Conservation (phyloP, 2,113 vertebrate genomes). For the Sprattus sprattus region DNA sequence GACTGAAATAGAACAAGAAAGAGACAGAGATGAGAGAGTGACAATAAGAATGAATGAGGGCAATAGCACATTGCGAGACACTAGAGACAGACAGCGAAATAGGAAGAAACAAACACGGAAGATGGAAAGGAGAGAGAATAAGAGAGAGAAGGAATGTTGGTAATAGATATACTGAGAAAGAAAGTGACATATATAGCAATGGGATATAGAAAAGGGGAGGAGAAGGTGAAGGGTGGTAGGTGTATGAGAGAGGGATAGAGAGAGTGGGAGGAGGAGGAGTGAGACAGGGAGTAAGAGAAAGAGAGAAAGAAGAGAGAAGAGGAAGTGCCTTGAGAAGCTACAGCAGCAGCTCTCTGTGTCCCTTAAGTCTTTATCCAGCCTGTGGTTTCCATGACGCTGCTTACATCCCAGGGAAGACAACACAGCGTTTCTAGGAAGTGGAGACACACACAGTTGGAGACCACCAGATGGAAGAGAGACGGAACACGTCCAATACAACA, state of each 20-base stretch:
- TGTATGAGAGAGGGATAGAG: background rate
- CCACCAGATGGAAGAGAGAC: conserved; percentile 50
- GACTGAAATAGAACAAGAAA: background rate
- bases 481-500: conserved; percentile 8
- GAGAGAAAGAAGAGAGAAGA: conserved; percentile 22
- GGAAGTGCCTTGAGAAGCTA: background rate
- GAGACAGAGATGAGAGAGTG: no score
- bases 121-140: background rate
- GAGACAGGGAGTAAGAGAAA: conserved; percentile 23
- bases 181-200: background rate
- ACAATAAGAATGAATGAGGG: no score
- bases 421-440: conserved; percentile 5
- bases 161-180: background rate
- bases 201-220: background rate
- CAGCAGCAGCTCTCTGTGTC: conserved; percentile 1
- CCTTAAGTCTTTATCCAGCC: conserved; percentile 50
- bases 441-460: conserved; percentile 33
- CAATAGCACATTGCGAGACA: background rate
- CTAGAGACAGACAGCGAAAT: background rate
- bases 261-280: conserved; percentile 37
- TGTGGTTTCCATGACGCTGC: conserved; percentile 32
- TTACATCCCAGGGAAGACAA: background rate
- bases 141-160: background rate
- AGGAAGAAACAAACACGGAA: background rate
- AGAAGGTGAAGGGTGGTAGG: background rate